Evolutionary conservation across 2,113 vertebrate species (phyloP), one percentile per base, ranked within the genome.

Genomic region (Cardinalis cardinalis): DNA sequence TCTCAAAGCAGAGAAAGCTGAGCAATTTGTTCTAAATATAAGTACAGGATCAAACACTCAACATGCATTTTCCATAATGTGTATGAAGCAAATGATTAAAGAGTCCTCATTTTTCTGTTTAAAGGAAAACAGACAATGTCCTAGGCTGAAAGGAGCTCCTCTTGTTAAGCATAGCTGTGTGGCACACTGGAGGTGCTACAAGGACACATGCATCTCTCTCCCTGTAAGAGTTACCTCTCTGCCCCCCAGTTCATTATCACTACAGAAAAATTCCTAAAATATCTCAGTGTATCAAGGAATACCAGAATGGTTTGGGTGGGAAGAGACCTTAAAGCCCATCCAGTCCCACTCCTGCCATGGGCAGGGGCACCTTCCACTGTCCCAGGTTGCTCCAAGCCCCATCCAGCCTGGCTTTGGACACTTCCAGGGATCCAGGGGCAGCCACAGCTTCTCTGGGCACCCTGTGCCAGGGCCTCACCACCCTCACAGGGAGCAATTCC

Each of bases 401-500:
- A 0, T 21, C 48, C 56, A 79, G 0, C 31, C 31, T 56, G 74
- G 32, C 58, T 74, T 87, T 7, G 58, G 58, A 13, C 58, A 49
- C 31, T 56, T 0, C 18, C 31, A 78, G 49, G 40, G 29, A 61
- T 53, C 32, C 21, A 31, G 73, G n/a, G 10, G 24, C 29, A 61
- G 44, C 29, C 84, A 46, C 24, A 69, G 46, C 63, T 68, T n/a
- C 63, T n/a, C 53, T 76, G 38, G 21, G 36, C 18, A 52, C 7
- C 31, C 53, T 68, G 38, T 44, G 53, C 63, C 63, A 61, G 72
- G 40, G n/a, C 40, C 53, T 44, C 0, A 0, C 5, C 38, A 59
- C 18, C 44, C 18, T 59, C 28, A 18, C 2, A 52, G n/a, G 3
- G 0, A 46, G 6, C 1, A 1, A 40, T 40, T 69, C 3, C 24